Conservation (phyloP, 1,140 invertebrate species). For the Panagrolaimus sp. region DNA sequence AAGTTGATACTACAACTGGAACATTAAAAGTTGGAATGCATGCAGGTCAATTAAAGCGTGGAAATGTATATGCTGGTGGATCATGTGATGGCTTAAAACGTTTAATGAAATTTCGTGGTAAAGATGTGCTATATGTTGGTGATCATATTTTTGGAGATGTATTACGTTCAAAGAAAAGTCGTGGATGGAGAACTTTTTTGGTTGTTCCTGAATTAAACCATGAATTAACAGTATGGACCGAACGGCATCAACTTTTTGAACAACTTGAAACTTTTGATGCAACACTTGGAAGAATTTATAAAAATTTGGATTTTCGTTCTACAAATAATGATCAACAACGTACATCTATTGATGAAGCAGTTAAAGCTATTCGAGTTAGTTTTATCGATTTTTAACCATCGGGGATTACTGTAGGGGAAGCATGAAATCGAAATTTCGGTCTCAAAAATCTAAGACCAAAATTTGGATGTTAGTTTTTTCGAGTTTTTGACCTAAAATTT, state of each 20-base stretch:
- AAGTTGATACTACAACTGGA: constrained; percentile 76
- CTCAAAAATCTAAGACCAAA: too few species aligned
- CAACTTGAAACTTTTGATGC: constrained; percentile 81
- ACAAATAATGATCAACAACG: constrained; percentile 58
- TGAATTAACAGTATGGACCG: constrained; percentile 95
- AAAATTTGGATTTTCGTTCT: constrained; percentile 69
- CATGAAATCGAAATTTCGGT: too few species aligned
- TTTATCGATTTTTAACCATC: too few species aligned
- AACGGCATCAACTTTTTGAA: constrained; percentile 85
- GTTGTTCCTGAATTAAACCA: constrained; percentile 94
- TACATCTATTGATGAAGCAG: not conserved
- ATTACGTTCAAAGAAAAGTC: constrained; percentile 76
- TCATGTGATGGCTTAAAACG: constrained; percentile 95
- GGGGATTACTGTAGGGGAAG: too few species aligned
- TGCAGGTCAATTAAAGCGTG: constrained; percentile 77
- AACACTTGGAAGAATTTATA: constrained; percentile 85
- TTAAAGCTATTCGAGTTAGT: not conserved
- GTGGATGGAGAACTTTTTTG: constrained; percentile 95
- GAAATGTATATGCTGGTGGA: constrained; percentile 69
- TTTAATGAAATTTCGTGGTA: constrained; percentile 89
- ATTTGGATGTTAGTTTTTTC: too few species aligned
- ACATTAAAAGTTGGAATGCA: constrained; percentile 75
- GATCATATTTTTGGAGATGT: constrained; percentile 12
- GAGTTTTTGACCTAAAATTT: too few species aligned
- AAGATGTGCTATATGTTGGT: constrained; percentile 95